These are phyloP conservation scores for Anoplius nigerrimus DNA, from an alignment of 2,888 invertebrate genomes.

Conservation along the genomic window DNA sequence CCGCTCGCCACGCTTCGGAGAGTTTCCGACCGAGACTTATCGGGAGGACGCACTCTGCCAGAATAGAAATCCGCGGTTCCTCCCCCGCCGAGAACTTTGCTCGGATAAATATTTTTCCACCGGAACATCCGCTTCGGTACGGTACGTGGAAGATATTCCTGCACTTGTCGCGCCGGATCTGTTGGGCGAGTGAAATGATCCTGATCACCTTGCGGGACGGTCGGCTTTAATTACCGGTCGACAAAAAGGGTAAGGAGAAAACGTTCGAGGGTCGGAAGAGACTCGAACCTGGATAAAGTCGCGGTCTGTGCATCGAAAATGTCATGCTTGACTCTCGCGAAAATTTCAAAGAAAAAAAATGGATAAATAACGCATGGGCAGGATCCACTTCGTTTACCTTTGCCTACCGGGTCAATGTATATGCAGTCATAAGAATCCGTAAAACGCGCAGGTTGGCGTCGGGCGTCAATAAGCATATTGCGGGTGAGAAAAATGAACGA, in stretches of 20 bases:
- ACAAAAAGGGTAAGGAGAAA: conserved; percentile 21
- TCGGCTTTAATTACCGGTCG: conserved; percentile 19
- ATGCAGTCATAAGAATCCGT: no score
- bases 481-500: no score
- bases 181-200: conserved; percentile 2
- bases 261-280: conserved; percentile 4
- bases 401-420: no score
- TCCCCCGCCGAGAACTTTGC: background rate
- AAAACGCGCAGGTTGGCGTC: no score
- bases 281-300: conserved; percentile 19
- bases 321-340: no score
- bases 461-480: no score
- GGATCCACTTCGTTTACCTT: no score
- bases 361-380: no score
- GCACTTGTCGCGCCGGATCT: background rate
- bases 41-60: background rate
- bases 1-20: background rate
- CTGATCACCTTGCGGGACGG: background rate
- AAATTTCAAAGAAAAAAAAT: no score
- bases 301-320: background rate
- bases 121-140: no score
- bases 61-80: background rate
- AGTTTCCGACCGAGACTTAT: background rate
- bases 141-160: no score
- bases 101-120: background rate